Evolutionary conservation across 2,888 invertebrate genomes (phyloP), one percentile per base, ranked within the genome.

Genomic region (Euclidia mi): DNA sequence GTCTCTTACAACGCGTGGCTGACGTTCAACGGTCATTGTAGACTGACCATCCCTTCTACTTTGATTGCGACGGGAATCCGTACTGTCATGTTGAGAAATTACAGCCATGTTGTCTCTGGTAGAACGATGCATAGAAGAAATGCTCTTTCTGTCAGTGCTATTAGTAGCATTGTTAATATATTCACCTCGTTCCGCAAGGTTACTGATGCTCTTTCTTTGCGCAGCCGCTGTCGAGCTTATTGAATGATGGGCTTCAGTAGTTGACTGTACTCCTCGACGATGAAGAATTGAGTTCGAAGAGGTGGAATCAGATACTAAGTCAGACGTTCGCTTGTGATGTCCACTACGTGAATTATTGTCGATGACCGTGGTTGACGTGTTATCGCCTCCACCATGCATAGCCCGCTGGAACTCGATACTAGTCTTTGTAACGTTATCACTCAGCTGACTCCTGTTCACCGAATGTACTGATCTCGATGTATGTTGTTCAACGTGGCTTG

Each of bases 141-240:
- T 95, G 79, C 97, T 98, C 72, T 96, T 96, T 57, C 98, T 95
- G 64, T 98, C 97, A 7, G 95, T 95, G 68, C 96, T 96, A 56
- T 96, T 96, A 0, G 95, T 95, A 1, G 96, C 95, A 67, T 96
- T 96, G 62, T 95, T 96, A 55, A 96, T 95, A 75, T 96, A 96
- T 74, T 96, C 96, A 7, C 96, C 96, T 70, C 96, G 96, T 61
- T 97, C 97, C 51, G 97, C 96, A 0, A 98, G 92, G 81, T 98
- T 98, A 17, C 96, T 96, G 57, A 98, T 97, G 56, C 97, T 98
- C 84, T 97, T 97, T 45, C 97, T 95, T 87, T 97, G 97, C 63
- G 97, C 96, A 17, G 97, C 96, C 12, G 97, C 97, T 0, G 97
- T 96, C 0, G 96, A 96, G 72, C 96, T 96, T 7, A 96, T 96